Base-by-base conservation (phyloP, 2,888 invertebrate genomes). In the Cataglyphis albicans region DNA sequence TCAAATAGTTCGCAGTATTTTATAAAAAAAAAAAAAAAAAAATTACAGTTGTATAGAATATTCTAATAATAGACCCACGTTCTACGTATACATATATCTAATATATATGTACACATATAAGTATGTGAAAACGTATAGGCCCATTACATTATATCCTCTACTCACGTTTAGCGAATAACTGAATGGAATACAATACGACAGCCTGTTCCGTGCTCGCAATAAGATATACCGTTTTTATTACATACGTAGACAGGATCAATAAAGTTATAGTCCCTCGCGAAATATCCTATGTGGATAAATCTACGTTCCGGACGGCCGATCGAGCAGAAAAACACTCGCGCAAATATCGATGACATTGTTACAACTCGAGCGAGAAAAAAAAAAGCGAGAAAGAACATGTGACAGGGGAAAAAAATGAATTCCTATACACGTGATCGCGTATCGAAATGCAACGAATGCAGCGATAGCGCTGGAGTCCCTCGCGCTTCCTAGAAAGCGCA, bases 221-320 rank as follows among this genome's bases (percentile, higher is more conserved):
- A 48, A 21, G 1, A 76, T 41, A 21, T 65, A 55, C 38, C 12
- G 48, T 55, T 67, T 67, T 76, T 41, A 68, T 76, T 41, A 68
- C 55, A n/a, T 52, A 29, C 55, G 76, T 76, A 76, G 41, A 32
- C 76, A 25, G 21, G 48, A 35, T 68, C 68, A 68, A 67, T 76
- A 41, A n/a, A 52, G 55, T 57, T 67, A 38, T 41, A 76, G n/a
- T 15, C 68, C 57, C 44, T 15, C 63, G 74, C 29, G 61, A 68
- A 48, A 67, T 68, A 38, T 76, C 48, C 55, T 67, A 76, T 29
- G 41, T 55, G 76, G n/a, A 76, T 76, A 76, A 67, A 76, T 76
- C 76, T 67, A 76, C n/a, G 29, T 76, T 41, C 21, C 9, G 29
- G 41, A 12, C 76, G 55, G 41, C n/a, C 29, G 55, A n/a, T 38